A percentile compares a stretch with the other conserved stretches of the same genome.
Conservation (phyloP, 2,113 vertebrate genomes). For the Hystrix cristata region DNA sequence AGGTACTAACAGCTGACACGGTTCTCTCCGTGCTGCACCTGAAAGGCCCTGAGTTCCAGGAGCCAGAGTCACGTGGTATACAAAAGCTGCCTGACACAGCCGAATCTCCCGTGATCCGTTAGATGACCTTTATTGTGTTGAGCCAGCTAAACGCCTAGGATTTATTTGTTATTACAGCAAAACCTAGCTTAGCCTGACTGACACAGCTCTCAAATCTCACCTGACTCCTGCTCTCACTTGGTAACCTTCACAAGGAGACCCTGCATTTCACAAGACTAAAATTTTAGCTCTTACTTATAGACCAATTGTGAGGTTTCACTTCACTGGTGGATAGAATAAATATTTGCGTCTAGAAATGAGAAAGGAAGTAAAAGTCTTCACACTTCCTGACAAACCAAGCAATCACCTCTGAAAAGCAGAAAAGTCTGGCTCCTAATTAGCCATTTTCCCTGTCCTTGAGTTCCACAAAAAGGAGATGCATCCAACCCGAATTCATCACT, state of each 20-base stretch:
- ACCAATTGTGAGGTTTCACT: background rate
- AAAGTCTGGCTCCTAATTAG: conserved; percentile 65
- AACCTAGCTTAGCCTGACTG: background rate
- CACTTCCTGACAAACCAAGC: background rate
- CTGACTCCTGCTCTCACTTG: background rate
- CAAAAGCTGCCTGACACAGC: background rate
- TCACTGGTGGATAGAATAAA: background rate
- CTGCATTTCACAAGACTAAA: background rate
- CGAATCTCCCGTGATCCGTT: background rate
- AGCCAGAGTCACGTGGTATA: background rate
- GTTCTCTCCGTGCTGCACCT: background rate
- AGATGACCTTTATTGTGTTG: background rate
- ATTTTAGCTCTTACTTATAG: background rate
- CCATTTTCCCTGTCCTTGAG: conserved; percentile 62
- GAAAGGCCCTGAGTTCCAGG: background rate
- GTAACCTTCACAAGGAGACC: background rate
- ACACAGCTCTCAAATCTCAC: background rate
- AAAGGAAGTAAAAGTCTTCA: background rate
- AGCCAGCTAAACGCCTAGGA: background rate
- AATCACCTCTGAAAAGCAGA: conserved; percentile 49
- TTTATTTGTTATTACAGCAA: background rate
- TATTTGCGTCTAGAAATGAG: background rate
- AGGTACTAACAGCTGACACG: background rate
- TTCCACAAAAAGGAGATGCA: conserved; percentile 38
- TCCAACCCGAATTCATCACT: conserved; percentile 76